These are phyloP conservation scores for Ifrita kowaldi DNA, from an alignment of 2,113 vertebrate species.

Conservation along the genomic window DNA sequence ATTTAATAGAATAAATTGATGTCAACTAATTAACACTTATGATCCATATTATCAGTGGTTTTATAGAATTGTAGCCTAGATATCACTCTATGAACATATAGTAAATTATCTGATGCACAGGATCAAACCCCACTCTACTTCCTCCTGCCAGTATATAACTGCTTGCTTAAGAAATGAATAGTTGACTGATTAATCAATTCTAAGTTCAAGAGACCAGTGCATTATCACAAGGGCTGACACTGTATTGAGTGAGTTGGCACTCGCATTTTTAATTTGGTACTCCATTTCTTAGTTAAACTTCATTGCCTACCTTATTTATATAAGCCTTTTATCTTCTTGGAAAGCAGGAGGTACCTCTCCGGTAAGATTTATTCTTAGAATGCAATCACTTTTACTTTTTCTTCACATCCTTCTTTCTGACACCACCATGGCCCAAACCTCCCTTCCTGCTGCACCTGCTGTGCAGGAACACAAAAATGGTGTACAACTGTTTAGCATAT, in stretches of 20 bases:
- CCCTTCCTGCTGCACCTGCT: neutral
- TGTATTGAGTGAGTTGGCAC: neutral
- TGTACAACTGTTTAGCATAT: fast-evolving
- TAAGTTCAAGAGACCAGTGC: conserved; percentile 32
- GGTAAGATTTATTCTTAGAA: neutral
- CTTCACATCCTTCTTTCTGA: neutral
- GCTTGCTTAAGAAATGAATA: neutral
- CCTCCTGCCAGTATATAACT: neutral
- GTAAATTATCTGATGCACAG: conserved; percentile 2
- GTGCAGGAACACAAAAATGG: neutral
- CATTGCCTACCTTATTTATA: neutral
- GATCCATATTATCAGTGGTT: conserved; percentile 24
- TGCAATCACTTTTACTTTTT: neutral
- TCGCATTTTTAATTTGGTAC: neutral
- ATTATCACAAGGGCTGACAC: neutral
- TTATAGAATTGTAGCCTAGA: neutral
- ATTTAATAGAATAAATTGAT: neutral
- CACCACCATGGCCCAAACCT: neutral
- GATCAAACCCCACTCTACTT: conserved; percentile 23
- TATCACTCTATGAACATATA: neutral
- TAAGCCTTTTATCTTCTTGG: neutral
- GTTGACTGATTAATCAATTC: conserved; percentile 36
- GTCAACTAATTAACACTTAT: conserved; percentile 58
- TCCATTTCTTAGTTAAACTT: neutral
- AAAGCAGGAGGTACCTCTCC: neutral